phyloP scores from a whole-genome alignment of 2,113 vertebrate genomes.

The Mandrillus leucophaeus region DNA sequence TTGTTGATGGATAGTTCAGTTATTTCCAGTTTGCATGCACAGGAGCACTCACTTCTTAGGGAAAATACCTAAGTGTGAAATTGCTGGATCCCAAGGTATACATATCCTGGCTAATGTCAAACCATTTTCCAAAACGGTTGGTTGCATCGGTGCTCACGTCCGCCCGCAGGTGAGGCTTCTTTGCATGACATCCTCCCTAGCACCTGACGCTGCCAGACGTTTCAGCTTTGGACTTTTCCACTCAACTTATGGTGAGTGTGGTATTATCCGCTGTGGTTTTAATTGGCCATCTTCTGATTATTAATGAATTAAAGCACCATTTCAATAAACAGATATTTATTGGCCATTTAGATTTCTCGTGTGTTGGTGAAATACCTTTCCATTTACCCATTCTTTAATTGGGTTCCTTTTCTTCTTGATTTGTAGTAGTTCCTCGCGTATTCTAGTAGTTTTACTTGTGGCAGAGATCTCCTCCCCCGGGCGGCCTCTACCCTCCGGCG shows the following conservation, averaged over 20 bases:
- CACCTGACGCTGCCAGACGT: background rate
- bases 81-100: background rate
- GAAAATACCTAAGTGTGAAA: background rate
- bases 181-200: accelerated
- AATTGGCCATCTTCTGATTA: background rate
- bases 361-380: background rate
- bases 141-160: no score
- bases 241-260: background rate
- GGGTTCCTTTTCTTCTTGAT: background rate
- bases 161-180: accelerated
- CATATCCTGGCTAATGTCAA: background rate
- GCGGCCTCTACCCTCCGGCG: background rate
- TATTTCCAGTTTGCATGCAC: background rate
- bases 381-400: background rate
- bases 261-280: background rate
- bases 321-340: background rate
- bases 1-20: background rate
- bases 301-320: background rate
- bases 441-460: background rate
- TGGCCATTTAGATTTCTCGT: background rate
- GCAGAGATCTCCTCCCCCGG: background rate
- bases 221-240: no score
- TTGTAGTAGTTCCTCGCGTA: background rate
- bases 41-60: background rate
- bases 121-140: background rate